phyloP scores from a whole-genome alignment of 2,888 invertebrate species.

The Acanthosepion pharaonis region DNA sequence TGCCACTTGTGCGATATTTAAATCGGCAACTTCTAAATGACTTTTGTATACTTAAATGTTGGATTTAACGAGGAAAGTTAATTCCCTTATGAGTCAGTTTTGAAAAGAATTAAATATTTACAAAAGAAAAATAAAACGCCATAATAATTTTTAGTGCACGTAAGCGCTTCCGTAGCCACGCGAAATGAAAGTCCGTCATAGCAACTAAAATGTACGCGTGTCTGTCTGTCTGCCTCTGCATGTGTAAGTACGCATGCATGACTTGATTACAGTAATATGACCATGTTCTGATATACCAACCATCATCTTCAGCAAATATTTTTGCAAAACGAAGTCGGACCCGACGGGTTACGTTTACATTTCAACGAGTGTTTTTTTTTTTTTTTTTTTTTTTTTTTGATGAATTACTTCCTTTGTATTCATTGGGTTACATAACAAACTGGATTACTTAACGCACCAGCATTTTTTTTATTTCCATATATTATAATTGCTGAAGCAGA shows the following conservation, averaged over 20 bases:
- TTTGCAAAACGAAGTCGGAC: neutral
- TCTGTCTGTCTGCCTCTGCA: neutral
- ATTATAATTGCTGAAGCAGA: conserved; percentile 22
- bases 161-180: conserved; percentile 33
- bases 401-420: conserved; percentile 23
- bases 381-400: neutral
- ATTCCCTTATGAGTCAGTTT: neutral
- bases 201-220: conserved; percentile 10
- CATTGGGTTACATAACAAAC: neutral
- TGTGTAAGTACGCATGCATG: neutral
- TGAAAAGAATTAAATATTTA: neutral
- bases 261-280: neutral
- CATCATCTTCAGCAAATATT: neutral
- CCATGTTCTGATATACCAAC: neutral
- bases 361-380: neutral
- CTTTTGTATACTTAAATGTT: neutral
- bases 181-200: neutral
- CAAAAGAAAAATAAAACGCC: neutral
- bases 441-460: neutral
- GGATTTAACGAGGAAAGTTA: neutral
- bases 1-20: neutral
- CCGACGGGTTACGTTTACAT: neutral
- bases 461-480: neutral
- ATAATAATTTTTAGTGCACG: conserved; percentile 6
- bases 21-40: neutral